Percentiles rank a stretch among this genome's conserved stretches.
phyloP scores from a whole-genome alignment of 2,797 vertebrate genomes.

The Hypotaenidia philippensis region DNA sequence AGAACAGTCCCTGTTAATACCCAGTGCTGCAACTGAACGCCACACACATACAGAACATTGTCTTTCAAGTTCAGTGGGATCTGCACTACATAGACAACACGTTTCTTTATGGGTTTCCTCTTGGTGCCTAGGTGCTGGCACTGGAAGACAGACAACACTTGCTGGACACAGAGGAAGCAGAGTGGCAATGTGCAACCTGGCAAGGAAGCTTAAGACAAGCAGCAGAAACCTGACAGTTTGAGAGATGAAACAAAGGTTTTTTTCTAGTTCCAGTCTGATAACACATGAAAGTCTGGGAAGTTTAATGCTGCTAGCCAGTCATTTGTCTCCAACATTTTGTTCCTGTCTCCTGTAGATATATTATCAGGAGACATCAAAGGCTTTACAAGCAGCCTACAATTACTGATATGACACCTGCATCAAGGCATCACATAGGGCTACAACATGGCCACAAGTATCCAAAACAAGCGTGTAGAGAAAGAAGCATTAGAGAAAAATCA shows the following conservation, averaged over 20 bases:
- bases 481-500: background rate
- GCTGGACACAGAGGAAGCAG: background rate
- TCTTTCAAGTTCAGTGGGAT: background rate
- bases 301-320: background rate
- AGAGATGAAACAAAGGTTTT: background rate
- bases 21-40: rapidly evolving
- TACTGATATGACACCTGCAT: background rate
- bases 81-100: background rate
- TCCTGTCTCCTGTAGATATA: background rate
- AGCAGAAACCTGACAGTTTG: background rate
- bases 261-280: background rate
- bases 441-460: background rate
- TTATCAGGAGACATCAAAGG: background rate
- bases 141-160: background rate
- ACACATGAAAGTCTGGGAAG: background rate
- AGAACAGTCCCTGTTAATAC: background rate
- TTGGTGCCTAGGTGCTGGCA: background rate
- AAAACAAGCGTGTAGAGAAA: background rate
- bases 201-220: background rate
- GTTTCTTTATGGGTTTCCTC: background rate
- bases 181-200: background rate
- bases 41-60: background rate
- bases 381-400: background rate
- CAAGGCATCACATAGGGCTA: background rate
- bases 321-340: background rate